These are phyloP conservation scores for Eumeta japonica DNA, from an alignment of 1,140 invertebrate genomes.

Conservation along the genomic window DNA sequence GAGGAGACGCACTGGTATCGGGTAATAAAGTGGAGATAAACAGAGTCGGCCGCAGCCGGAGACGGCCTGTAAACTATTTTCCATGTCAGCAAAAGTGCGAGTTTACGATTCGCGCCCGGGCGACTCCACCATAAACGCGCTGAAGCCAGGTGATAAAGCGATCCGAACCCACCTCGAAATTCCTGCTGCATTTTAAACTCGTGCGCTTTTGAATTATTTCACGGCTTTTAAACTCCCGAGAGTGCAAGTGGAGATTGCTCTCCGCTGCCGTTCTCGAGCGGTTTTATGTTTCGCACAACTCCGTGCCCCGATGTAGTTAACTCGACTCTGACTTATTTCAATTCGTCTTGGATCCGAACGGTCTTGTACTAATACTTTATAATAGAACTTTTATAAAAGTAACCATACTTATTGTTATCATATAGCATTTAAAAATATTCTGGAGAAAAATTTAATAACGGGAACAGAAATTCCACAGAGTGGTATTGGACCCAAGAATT, in stretches of 20 bases:
- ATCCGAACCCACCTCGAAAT: constrained; percentile 15
- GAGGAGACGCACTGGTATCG: constrained; percentile 30
- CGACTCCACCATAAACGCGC: constrained; percentile 22
- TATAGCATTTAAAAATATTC: no score
- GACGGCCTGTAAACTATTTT: constrained; percentile 46
- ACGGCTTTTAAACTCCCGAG: constrained; percentile 25
- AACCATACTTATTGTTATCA: no score
- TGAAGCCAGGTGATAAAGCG: constrained; percentile 25
- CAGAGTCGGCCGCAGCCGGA: constrained; percentile 27
- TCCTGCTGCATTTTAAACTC: constrained; percentile 25
- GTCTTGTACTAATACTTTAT: no score
- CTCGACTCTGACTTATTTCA: no score
- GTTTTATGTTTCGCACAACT: no score
- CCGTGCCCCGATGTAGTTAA: no score
- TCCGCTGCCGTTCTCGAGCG: no score
- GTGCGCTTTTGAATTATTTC: constrained; percentile 44
- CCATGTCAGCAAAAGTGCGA: constrained; percentile 39
- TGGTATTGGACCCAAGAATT: no score
- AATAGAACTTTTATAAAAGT: no score
- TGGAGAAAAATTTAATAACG: no score
- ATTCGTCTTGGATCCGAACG: no score
- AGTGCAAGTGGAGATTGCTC: constrained; percentile 29
- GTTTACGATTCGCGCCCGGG: constrained; percentile 10
- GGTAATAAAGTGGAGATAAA: constrained; percentile 44
- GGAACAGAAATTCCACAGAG: no score